These are phyloP conservation scores for Phaethornis superciliosus DNA, from an alignment of 2,113 vertebrate genomes.

Conservation along the genomic window DNA sequence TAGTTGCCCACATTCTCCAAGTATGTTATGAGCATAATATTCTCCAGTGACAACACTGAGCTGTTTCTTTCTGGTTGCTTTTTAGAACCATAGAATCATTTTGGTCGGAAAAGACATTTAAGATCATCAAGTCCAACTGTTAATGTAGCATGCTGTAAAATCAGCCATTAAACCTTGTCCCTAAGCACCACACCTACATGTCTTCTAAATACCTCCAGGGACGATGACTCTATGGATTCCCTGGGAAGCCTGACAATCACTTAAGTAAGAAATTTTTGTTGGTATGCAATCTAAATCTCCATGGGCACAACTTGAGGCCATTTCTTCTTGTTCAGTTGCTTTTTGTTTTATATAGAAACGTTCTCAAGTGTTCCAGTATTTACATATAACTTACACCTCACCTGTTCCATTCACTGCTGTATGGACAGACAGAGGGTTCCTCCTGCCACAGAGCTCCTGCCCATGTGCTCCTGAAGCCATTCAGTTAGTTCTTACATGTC, in stretches of 20 bases:
- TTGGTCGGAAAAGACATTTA: too few relatives aligned
- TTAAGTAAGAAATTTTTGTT: too few relatives aligned
- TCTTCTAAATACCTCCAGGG: too few relatives aligned
- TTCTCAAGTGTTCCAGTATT: background rate
- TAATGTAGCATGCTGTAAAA: too few relatives aligned
- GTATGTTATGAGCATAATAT: background rate
- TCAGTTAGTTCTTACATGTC: background rate
- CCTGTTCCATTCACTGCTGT: fast-evolving
- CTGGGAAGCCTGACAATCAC: too few relatives aligned
- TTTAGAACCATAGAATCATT: background rate
- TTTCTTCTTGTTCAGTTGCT: background rate
- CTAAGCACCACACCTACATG: too few relatives aligned
- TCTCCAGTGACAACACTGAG: background rate
- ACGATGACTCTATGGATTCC: too few relatives aligned
- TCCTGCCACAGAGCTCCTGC: background rate
- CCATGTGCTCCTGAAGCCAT: background rate
- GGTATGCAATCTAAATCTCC: too few relatives aligned
- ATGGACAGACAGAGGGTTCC: background rate
- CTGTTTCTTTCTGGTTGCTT: background rate
- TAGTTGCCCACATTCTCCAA: background rate
- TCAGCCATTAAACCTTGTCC: too few relatives aligned
- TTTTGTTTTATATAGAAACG: background rate
- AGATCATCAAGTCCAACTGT: too few relatives aligned
- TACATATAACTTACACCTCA: fast-evolving
- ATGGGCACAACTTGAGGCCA: too few relatives aligned